phyloP scores from a whole-genome alignment of 2,888 invertebrate genomes.

The Hermaeophaga mercurialis region DNA sequence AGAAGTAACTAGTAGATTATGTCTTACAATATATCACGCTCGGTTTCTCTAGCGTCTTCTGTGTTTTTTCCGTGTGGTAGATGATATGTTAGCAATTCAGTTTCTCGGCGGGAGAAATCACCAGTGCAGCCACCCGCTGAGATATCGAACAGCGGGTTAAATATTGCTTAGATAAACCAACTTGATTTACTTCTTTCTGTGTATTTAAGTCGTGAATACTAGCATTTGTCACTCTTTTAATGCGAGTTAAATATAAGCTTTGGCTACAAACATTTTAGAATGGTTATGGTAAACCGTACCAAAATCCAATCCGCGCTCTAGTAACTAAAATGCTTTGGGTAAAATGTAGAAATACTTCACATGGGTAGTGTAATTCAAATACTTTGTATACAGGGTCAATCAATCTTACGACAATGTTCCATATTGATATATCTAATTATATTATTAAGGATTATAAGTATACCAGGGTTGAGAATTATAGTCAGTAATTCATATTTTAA shows the following conservation, averaged over 20 bases:
- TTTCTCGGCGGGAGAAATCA: slow-evolving; percentile 29
- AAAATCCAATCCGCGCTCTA: no score
- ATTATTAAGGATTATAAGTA: no score
- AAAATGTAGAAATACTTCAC: no score
- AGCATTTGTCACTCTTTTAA: slow-evolving; percentile 13
- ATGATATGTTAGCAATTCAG: slow-evolving; percentile 22
- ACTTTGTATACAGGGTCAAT: no score
- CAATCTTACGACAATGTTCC: no score
- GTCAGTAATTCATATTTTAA: no score
- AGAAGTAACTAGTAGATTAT: slow-evolving; percentile 18
- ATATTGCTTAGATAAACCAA: slow-evolving; percentile 20
- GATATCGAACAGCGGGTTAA: slow-evolving; percentile 28
- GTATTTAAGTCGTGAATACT: slow-evolving; percentile 7
- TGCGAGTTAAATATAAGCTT: background rate
- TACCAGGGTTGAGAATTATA: no score
- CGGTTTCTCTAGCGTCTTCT: slow-evolving; percentile 16
- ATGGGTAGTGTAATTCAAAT: no score
- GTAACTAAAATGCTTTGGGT: no score
- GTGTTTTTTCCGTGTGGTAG: slow-evolving; percentile 3
- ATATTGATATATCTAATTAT: no score
- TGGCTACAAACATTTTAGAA: no score
- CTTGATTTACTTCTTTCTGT: slow-evolving; percentile 18
- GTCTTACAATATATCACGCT: slow-evolving; percentile 16
- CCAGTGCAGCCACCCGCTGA: slow-evolving; percentile 20
- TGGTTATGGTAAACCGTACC: no score